Base-by-base conservation (phyloP, 2,797 vertebrate species). In the Rhabdomys pumilio region DNA sequence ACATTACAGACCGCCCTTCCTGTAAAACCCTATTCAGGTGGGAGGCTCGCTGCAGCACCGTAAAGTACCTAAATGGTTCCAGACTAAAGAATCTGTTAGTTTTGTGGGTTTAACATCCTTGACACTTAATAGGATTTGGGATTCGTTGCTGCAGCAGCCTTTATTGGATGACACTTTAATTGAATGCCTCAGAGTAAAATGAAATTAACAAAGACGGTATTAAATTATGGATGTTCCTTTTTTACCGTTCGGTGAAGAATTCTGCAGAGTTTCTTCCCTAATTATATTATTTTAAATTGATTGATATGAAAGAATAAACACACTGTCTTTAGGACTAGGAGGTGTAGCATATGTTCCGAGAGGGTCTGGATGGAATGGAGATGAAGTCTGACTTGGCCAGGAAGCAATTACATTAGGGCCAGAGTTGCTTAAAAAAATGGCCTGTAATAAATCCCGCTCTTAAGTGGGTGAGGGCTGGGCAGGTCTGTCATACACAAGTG, bases 131-230 rank as follows among this genome's bases (percentile, higher is more conserved):
- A 98, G 98, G 98, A 97, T 98, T 97, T 98, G 98, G 98, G 98
- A 98, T 97, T 97, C 59, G 50, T 97, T 96, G 97, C 97, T 97
- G 98, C 98, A 93, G 93, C 97, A 96, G 97, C 97, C 98, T 98
- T 98, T 98, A 97, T 96, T 98, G 97, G 92, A 81, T 95, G 98
- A 98, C 97, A 97, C 97, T 98, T 98, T 98, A 98, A 98, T 98
- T 98, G 98, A 98, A 98, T 98, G 97, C 97, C 97, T 98, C 59
- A 41, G 96, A 97, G 97, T 97, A 96, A 98, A 98, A 98, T 98
- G 98, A 98, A 98, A 98, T 98, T 98, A 98, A 97, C 98, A 98
- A 97, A 98, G 98, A 94, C 91, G 81, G 95, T 11, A 26, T 93
- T 98, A 97, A 98, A 98, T 98, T 97, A 98, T 97, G 97, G 89